phyloP scores from a whole-genome alignment of 2,888 invertebrate species.

The Limnephilus lunatus region DNA sequence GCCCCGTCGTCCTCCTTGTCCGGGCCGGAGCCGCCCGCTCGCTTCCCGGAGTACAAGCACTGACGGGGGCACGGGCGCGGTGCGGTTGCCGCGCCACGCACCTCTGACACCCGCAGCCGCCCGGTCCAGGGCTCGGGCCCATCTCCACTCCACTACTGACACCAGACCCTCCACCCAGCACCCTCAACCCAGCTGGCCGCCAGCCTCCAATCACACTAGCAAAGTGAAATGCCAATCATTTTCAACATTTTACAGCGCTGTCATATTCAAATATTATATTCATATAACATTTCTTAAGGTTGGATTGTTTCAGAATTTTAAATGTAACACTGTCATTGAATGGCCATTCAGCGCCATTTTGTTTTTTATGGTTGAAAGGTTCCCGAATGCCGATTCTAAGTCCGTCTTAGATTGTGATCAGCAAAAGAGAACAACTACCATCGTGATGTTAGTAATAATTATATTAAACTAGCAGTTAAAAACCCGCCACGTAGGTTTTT shows the following conservation, averaged over 20 bases:
- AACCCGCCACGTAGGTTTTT: too few relatives aligned
- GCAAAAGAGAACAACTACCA: too few relatives aligned
- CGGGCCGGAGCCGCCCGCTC: conserved; percentile 73
- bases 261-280: not conserved
- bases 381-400: too few relatives aligned
- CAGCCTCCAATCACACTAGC: not conserved
- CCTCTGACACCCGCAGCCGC: conserved; percentile 66
- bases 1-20: conserved; percentile 71
- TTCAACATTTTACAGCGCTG: not conserved
- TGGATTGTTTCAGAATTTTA: too few relatives aligned
- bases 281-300: too few relatives aligned
- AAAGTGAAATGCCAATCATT: not conserved
- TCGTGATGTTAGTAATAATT: too few relatives aligned
- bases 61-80: conserved; percentile 75
- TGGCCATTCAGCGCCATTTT: too few relatives aligned
- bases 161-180: not conserved
- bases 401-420: too few relatives aligned
- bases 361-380: too few relatives aligned
- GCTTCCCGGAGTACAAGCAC: conserved; percentile 88
- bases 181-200: not conserved
- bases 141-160: conserved; percentile 25
- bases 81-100: conserved; percentile 68
- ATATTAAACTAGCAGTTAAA: too few relatives aligned
- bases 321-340: too few relatives aligned
- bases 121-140: conserved; percentile 16